Evolutionary conservation across 1,140 invertebrate species (phyloP), one percentile per base, ranked within the genome.

Genomic region (Achroia grisella): DNA sequence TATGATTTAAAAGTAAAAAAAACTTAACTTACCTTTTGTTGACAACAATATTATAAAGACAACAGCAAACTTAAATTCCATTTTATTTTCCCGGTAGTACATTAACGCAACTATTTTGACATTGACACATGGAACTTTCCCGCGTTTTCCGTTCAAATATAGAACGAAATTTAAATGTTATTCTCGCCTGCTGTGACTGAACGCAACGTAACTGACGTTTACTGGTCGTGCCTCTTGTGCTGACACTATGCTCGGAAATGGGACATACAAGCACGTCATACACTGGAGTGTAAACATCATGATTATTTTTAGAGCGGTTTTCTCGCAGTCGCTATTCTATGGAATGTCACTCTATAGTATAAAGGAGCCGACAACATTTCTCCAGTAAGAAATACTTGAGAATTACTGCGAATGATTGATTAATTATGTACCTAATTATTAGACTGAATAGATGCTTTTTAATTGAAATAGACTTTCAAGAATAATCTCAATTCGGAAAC

Each of bases 261-360:
- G 65, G 57, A 64, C 69, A 60, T 23, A 23, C 17, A 23, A 3
- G 17, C 6, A 23, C 59, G n/a, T n/a, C n/a, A 62, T 15, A 37
- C 66, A 62, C 62, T 69, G 67, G 57, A 66, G 50, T 51, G 59
- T 77, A 76, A 81, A 74, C 79, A 83, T 79, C 77, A 83, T 57
- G 67, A 64, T 81, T 83, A 83, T 83, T 79, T 83, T 81, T 83
- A 83, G 79, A 71, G 56, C 45, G 43, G 50, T 62, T 58, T 59
- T 42, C 17, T 6, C 58, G 66, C 65, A 63, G 42, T 23, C 58
- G 66, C 65, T 60, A 45, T 53, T 40, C 47, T 53, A 60, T 55
- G 72, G 74, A 70, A 79, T 79, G 71, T 72, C 63, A 71, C 59
- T 61, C 35, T 61, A 33, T 42, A 29, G 29, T 42, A 30, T 29